A percentile compares a stretch with the other conserved stretches of the same genome.
These are phyloP conservation scores for Drosophila murphyi DNA, from an alignment of 1,140 invertebrate species.

Conservation along the genomic window DNA sequence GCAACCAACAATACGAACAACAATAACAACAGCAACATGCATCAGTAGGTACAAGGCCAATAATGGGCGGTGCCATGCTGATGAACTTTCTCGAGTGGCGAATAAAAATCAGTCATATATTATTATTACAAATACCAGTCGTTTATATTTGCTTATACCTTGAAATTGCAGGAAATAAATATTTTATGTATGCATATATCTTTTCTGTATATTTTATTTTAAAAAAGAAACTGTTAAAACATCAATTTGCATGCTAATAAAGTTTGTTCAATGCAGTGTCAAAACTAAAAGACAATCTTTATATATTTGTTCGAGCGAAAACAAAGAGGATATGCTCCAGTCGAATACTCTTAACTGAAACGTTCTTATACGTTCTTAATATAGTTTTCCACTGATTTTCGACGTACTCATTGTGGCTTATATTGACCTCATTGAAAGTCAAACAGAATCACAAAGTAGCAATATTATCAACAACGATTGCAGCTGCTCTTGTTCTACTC, in stretches of 20 bases:
- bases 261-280: no score
- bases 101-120: slow-evolving; percentile 1
- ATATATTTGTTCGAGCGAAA: neutral
- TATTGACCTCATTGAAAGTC: slow-evolving; percentile 43
- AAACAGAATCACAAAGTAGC: slow-evolving; percentile 46
- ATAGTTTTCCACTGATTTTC: slow-evolving; percentile 3
- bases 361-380: slow-evolving; percentile 20
- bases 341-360: neutral
- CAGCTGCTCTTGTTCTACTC: neutral
- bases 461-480: slow-evolving; percentile 44
- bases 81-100: neutral
- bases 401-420: slow-evolving; percentile 16
- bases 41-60: neutral
- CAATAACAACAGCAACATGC: slow-evolving; percentile 4
- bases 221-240: neutral
- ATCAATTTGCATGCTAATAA: no score
- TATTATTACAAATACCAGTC: neutral
- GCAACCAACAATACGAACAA: slow-evolving; percentile 20
- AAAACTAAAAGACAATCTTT: neutral
- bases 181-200: no score
- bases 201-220: no score
- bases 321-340: neutral
- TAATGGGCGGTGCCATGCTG: neutral
- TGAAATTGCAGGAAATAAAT: neutral
- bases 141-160: neutral